These are phyloP conservation scores for Xyrichtys novacula DNA, from an alignment of 2,797 vertebrate genomes.

Conservation along the genomic window DNA sequence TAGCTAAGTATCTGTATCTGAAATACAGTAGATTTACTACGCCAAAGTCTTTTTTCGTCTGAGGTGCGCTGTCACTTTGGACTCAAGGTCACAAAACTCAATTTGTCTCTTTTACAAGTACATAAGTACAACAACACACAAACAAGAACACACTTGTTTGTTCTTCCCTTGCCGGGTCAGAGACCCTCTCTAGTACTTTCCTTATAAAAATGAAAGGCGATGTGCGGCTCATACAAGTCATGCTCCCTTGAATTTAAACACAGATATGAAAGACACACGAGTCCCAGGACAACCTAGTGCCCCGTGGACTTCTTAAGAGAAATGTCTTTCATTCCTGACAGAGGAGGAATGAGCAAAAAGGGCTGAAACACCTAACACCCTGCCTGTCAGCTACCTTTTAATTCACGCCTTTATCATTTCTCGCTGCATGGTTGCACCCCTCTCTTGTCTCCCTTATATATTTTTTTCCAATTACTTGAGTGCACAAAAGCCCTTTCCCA, in stretches of 20 bases:
- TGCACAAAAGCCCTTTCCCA: conserved; percentile 77
- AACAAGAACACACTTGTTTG: conserved; percentile 35
- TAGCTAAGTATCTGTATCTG: neutral
- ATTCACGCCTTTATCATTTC: conserved; percentile 73
- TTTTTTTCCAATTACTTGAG: conserved; percentile 74
- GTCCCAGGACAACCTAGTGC: conserved; percentile 39
- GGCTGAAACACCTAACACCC: conserved; percentile 50
- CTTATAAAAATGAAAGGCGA: conserved; percentile 42
- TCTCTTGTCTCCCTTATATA: conserved; percentile 65
- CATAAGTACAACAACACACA: conserved; percentile 21
- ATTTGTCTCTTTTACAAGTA: conserved; percentile 25
- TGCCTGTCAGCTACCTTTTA: conserved; percentile 62
- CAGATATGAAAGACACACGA: conserved; percentile 35
- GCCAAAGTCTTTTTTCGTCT: neutral
- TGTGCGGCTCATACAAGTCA: conserved; percentile 40
- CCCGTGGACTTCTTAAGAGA: conserved; percentile 24
- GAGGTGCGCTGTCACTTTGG: conserved; percentile 6
- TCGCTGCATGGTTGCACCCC: conserved; percentile 64
- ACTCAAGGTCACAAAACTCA: conserved; percentile 34
- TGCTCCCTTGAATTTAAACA: conserved; percentile 55
- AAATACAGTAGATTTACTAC: neutral
- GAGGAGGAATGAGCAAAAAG: conserved; percentile 53
- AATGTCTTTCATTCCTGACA: conserved; percentile 39
- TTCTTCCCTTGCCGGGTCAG: conserved; percentile 51
- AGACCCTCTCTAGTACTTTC: conserved; percentile 32